Evolutionary conservation across 2,888 invertebrate species (phyloP).

Genomic region (Drosophila flavopinicola): DNA sequence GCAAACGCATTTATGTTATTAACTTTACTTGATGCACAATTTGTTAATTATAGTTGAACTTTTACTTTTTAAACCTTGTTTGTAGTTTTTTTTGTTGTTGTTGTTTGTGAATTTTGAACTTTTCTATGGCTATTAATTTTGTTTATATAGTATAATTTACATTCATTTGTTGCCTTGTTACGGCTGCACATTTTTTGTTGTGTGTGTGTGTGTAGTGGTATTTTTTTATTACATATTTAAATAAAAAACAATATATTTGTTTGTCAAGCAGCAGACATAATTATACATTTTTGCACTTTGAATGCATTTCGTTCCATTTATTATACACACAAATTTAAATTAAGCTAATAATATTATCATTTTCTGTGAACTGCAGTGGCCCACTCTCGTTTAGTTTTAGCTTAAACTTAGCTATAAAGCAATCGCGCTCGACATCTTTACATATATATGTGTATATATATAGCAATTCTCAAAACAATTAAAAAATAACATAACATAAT

Average conservation of each 20-base stretch:
- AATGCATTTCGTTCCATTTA: slow-evolving; percentile 43
- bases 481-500: slow-evolving; percentile 68
- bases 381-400: slow-evolving; percentile 37
- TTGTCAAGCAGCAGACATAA: slow-evolving; percentile 52
- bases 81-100: slow-evolving; percentile 14
- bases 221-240: slow-evolving; percentile 25
- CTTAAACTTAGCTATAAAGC: slow-evolving; percentile 52
- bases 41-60: slow-evolving; percentile 60
- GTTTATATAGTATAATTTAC: slow-evolving; percentile 38
- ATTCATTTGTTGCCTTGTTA: slow-evolving; percentile 28
- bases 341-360: slow-evolving; percentile 51
- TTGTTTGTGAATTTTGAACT: slow-evolving; percentile 56
- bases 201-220: slow-evolving; percentile 12
- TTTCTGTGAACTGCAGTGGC: slow-evolving; percentile 13
- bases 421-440: slow-evolving; percentile 32
- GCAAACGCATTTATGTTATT: slow-evolving; percentile 39
- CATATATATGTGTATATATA: slow-evolving; percentile 19
- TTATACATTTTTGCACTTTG: slow-evolving; percentile 36
- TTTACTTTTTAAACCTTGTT: slow-evolving; percentile 54
- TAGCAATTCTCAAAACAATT: slow-evolving; percentile 62
- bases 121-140: slow-evolving; percentile 55
- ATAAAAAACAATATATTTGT: slow-evolving; percentile 41
- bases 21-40: slow-evolving; percentile 49
- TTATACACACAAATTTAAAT: slow-evolving; percentile 37
- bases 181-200: slow-evolving; percentile 14